Percentiles rank a stretch among this genome's conserved stretches.
Evolutionary conservation across 1,140 invertebrate species (phyloP).

Genomic region (Pseudomyrmex pallidus): DNA sequence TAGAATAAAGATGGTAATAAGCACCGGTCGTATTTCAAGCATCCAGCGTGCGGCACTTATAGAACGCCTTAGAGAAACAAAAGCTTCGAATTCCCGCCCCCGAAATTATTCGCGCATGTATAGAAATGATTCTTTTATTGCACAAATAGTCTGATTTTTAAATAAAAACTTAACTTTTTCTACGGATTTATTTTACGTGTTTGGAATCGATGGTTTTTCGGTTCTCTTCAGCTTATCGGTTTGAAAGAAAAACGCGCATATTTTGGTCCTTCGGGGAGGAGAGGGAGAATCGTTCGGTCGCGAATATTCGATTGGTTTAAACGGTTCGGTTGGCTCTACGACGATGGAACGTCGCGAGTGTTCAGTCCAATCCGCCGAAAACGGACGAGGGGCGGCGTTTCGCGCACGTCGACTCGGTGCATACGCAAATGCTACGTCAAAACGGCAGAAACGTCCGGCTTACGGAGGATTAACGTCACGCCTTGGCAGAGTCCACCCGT

Average conservation of each 20-base stretch:
- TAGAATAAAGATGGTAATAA: slow-evolving; percentile 64
- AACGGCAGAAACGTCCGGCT: slow-evolving; percentile 76
- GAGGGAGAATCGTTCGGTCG: slow-evolving; percentile 9
- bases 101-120: no score
- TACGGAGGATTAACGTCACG: slow-evolving; percentile 79
- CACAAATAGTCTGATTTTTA: no score
- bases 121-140: not conserved
- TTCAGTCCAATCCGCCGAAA: slow-evolving; percentile 81
- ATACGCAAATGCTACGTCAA: slow-evolving; percentile 77
- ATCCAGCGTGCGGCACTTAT: not conserved
- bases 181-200: not conserved
- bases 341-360: slow-evolving; percentile 74
- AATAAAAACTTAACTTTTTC: not conserved
- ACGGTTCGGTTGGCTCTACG: slow-evolving; percentile 24
- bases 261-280: not conserved
- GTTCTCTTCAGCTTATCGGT: not conserved
- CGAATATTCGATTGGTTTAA: slow-evolving; percentile 51
- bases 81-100: no score
- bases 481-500: slow-evolving; percentile 67
- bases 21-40: slow-evolving; percentile 61
- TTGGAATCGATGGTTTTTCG: not conserved
- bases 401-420: slow-evolving; percentile 72
- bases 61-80: slow-evolving; percentile 1
- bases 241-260: not conserved
- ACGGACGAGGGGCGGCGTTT: slow-evolving; percentile 77